Base-by-base conservation (phyloP, 1,140 invertebrate species). In the Mya arenaria region DNA sequence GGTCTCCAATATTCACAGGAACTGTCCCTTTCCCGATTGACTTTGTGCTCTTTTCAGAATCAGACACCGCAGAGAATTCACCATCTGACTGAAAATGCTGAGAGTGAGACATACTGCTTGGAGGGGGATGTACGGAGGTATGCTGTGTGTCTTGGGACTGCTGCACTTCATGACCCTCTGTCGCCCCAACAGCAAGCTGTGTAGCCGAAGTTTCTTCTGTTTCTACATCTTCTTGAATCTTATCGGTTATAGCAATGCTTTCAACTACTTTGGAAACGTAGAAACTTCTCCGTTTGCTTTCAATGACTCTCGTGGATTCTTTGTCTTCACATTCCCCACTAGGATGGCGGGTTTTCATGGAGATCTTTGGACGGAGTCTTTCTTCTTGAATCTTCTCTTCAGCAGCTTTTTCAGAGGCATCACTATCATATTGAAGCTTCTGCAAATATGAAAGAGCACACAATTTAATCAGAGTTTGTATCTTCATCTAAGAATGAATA, bases 251-350 rank as follows among this genome's bases (percentile, higher is more conserved):
- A 13, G 86, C 44, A 37, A 62, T 80, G 6, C 52, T 63, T 39
- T 89, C 88, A 28, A 74, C n/a, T 0, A 90, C 89, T 68, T 84
- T 73, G 82, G 85, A 88, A 25, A 90, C 87, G 30, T 88, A 83
- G 66, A 90, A 90, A 56, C 85, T 88, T 44, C 87, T 87, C 36
- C 85, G 86, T 69, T 89, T 90, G 71, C 87, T 90, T 39, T 88
- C 82, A 10, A 90, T 82, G 1, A 90, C 86, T 63, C 86, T 78
- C 23, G 72, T 55, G 13, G 65, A 44, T 44, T 82, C 73, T 15
- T 68, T 25, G n/a, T 60, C 56, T 65, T 36, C 19, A 15, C 66
- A 65, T 41, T 78, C 68, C 56, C 69, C 68, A 55, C 68, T 73
- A 25, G 68, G 41, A 36, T 69, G 56, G n/a, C 68, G 41, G 19